A percentile compares a stretch with the other conserved stretches of the same genome.
Conservation (phyloP, 2,113 vertebrate genomes). For the Desmodus rotundus region DNA sequence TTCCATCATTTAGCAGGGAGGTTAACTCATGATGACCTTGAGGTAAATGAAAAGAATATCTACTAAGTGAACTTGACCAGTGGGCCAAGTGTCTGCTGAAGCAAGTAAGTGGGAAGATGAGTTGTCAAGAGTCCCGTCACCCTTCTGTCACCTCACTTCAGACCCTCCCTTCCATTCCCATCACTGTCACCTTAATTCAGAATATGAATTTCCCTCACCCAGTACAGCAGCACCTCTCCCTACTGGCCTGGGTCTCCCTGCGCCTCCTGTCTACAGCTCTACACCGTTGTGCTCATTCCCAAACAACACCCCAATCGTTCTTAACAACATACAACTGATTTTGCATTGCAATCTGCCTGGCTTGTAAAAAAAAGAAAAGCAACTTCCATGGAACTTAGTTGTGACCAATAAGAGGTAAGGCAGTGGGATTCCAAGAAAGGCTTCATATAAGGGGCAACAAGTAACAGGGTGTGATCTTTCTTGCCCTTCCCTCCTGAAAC, state of each 20-base stretch:
- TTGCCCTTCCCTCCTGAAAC: not conserved
- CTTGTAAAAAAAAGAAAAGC: not conserved
- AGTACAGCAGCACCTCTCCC: not conserved
- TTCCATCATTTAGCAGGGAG: not conserved
- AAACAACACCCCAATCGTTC: not conserved
- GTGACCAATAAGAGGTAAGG: not conserved
- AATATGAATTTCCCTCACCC: not conserved
- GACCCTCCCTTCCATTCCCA: not conserved
- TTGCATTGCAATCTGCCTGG: not conserved
- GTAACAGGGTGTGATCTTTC: not conserved
- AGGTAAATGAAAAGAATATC: not conserved
- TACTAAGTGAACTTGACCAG: not conserved
- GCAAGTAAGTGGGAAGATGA: not conserved
- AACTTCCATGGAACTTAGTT: not conserved
- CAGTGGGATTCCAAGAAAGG: not conserved
- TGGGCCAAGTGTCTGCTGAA: not conserved
- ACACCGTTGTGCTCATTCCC: accelerated
- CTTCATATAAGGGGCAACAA: not conserved
- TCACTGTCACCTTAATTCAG: not conserved
- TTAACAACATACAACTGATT: not conserved
- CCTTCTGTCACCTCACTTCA: not conserved
- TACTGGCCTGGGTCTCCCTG: not conserved
- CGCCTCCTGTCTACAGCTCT: not conserved
- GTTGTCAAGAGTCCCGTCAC: not conserved
- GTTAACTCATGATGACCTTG: constrained; percentile 2